Base-by-base conservation (phyloP, 2,113 vertebrate species). In the Hymenochirus boettgeri region DNA sequence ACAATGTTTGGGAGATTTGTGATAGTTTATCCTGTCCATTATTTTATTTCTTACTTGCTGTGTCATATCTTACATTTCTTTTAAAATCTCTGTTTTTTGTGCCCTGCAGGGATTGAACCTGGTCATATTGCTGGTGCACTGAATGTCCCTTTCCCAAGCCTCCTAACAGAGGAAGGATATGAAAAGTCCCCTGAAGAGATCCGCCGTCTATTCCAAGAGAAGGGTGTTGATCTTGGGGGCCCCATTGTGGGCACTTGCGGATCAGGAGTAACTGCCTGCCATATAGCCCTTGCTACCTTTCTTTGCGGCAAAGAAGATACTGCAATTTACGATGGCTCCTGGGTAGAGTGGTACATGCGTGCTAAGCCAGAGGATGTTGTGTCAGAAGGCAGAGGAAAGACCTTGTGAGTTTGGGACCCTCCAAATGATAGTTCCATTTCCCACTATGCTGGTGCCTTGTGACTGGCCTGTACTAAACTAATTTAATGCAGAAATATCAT, bases 191-290 rank as follows among this genome's bases (percentile, higher is more conserved):
- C 80, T 0, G 87, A 93, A 27, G 83, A 78, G 57, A 88, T 98
- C 75, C 71, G 37, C 5, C 60, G 18, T 29, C 58, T 95, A 42
- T 99, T 98, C 82, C 74, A 60, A 53, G 82, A 85, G 59, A 89
- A 87, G 78, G 83, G 83, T 24, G 80, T 90, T 71, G 89, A 97
- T 74, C 82, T 96, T 58, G 74, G 82, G 15, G 77, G 73, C 60
- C 92, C 91, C 0, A 47, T 98, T 23, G 93, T 93, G 76, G 83
- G 85, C 45, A 82, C 87, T 0, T 99, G 95, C n/a, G 94, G 95
- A 26, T 95, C 95, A 0, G 95, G 95, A 0, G 91, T 98, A 74
- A 94, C 94, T 0, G 93, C 95, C 17, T 98, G 96, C 75, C 93
- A 96, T 0, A 80, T 96, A 4, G 89, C 75, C 0, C 83, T 98